Base-by-base conservation (phyloP, 2,797 vertebrate species). In the Brachymystax lenok region DNA sequence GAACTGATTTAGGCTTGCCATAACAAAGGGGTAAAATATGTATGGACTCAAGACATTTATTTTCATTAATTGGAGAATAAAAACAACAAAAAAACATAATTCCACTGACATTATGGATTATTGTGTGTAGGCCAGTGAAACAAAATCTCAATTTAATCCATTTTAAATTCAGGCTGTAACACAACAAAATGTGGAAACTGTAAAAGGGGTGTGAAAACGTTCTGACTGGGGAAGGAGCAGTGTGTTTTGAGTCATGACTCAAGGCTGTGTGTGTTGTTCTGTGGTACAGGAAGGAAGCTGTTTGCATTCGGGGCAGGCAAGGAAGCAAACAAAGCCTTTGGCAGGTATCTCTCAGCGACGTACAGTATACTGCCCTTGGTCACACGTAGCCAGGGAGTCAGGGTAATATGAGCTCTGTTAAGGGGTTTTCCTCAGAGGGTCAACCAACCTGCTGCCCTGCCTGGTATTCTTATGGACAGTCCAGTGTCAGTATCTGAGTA, bases 321-420 rank as follows among this genome's bases (percentile, higher is more conserved):
- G 13, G 64, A 28, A 46, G 80, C 73, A 80, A 74, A 69, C 76
- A 82, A 78, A 81, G 74, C 72, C 73, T 71, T 69, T 54, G 71
- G 63, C 68, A 73, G n/a, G 24, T 27, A 33, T 14, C 24, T 56
- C 35, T 61, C 35, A 73, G 88, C 85, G 80, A 92, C 89, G 88
- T 90, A 90, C 88, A 91, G 89, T 91, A 92, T 91, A 91, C 80
- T 2, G 46, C 76, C 83, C 79, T 72, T 74, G 79, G 83, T 90
- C 86, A 87, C 78, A 82, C 80, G 84, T 79, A 71, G 84, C 79
- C 79, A 74, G 80, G 77, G 90, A 92, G 91, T 71, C 86, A 92
- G 88, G 88, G 85, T 10, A 46, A 46, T 3, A 46, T 12, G 40
- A 13, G 40, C 40, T 46, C 78, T 76, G 82, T 90, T 88, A 82